Percentiles rank a stretch among this genome's conserved stretches.
phyloP scores from a whole-genome alignment of 2,113 vertebrate genomes.

The Sclerurus mexicanus region DNA sequence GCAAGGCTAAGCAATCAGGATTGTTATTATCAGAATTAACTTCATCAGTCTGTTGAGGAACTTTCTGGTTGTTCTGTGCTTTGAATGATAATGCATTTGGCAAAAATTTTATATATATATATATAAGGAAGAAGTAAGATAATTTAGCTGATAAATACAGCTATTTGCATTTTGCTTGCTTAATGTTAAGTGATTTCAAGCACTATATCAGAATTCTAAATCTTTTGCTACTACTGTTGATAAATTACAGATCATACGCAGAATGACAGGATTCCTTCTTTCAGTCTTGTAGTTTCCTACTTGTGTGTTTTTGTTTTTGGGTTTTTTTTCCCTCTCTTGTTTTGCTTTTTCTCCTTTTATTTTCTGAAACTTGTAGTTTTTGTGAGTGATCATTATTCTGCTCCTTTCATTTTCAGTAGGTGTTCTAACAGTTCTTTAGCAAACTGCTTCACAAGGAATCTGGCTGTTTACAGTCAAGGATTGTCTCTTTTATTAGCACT shows the following conservation, averaged over 20 bases:
- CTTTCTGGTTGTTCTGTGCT: background rate
- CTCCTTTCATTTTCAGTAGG: background rate
- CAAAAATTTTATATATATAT: too few species aligned
- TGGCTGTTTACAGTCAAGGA: constrained; percentile 76
- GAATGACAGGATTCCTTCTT: background rate
- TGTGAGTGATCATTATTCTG: constrained; percentile 5
- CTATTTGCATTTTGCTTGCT: background rate
- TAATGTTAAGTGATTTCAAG: background rate
- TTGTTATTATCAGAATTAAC: background rate
- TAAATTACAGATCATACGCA: background rate
- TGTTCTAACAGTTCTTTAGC: constrained; percentile 6
- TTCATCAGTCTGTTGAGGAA: background rate
- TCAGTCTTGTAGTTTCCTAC: background rate
- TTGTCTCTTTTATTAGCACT: constrained; percentile 75
- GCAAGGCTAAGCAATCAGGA: background rate
- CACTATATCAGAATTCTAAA: background rate
- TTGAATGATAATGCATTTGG: background rate
- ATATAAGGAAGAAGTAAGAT: background rate
- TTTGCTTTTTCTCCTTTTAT: background rate
- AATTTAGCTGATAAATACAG: background rate
- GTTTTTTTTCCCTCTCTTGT: rapidly evolving
- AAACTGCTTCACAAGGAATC: constrained; percentile 64
- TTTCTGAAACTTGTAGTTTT: background rate
- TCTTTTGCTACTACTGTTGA: background rate
- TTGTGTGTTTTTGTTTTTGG: background rate